phyloP scores from a whole-genome alignment of 2,113 vertebrate species.

The Halcyon senegalensis region DNA sequence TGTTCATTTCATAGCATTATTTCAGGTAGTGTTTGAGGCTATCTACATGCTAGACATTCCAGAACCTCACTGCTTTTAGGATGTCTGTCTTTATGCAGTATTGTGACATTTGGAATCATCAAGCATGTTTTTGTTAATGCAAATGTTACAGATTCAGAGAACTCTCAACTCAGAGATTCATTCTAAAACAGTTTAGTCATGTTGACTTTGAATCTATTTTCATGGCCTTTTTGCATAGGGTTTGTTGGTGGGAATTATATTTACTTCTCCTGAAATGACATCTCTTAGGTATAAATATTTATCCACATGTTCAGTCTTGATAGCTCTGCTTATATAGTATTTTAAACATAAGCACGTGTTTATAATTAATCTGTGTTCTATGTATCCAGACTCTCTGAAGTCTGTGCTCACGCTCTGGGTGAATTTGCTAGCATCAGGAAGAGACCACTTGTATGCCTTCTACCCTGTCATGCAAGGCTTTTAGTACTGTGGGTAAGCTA shows the following conservation, averaged over 20 bases:
- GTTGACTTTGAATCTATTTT: neutral
- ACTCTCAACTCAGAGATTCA: neutral
- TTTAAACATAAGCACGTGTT: neutral
- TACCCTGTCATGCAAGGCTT: fast-evolving
- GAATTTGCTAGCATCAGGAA: neutral
- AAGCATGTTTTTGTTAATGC: neutral
- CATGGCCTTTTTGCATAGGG: neutral
- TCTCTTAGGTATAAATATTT: neutral
- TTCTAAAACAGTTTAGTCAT: neutral
- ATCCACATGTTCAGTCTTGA: neutral
- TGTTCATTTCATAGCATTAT: neutral
- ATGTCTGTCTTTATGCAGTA: neutral
- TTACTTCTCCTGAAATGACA: neutral
- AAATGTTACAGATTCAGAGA: neutral
- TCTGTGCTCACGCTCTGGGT: neutral
- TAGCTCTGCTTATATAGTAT: neutral
- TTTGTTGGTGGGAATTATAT: neutral
- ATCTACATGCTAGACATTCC: neutral
- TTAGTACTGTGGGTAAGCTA: neutral
- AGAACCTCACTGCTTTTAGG: neutral
- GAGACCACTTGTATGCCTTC: neutral
- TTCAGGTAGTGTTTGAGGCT: neutral
- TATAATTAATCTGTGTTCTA: neutral
- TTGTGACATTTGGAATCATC: neutral
- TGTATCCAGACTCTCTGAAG: neutral